Conservation (phyloP, 1,140 invertebrate species). For the Rhagoletis zephyria region DNA sequence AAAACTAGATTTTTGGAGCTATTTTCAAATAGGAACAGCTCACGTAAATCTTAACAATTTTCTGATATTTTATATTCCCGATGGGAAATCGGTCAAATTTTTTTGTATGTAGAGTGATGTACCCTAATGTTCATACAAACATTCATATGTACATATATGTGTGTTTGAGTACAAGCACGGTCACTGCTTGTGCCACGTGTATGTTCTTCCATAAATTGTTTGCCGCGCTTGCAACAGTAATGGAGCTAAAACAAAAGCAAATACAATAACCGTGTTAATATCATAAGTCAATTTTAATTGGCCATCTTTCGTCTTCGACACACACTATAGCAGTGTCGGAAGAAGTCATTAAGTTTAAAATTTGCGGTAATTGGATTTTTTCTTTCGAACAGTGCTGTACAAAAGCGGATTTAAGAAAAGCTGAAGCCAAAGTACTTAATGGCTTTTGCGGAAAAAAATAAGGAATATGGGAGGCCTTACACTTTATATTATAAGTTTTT, state of each 20-base stretch:
- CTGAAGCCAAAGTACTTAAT: neutral
- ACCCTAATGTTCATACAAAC: too few relatives aligned
- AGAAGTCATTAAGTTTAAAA: constrained; percentile 36
- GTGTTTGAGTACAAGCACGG: neutral
- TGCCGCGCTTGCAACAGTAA: neutral
- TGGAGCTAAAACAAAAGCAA: neutral
- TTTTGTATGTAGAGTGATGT: too few relatives aligned
- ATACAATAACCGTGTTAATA: neutral
- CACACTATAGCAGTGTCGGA: neutral
- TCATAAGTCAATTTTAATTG: constrained; percentile 44
- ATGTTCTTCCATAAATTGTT: neutral
- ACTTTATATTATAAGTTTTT: too few relatives aligned
- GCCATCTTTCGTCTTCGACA: constrained; percentile 42
- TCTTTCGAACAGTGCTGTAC: neutral
- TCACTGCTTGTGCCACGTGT: too few relatives aligned
- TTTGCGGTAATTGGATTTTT: constrained; percentile 46
- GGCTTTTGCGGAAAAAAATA: too few relatives aligned
- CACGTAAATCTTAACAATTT: neutral
- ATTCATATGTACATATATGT: neutral
- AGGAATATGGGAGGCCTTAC: too few relatives aligned
- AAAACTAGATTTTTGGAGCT: too few relatives aligned
- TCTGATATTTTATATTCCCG: too few relatives aligned
- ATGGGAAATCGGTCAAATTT: too few relatives aligned
- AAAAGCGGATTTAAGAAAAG: neutral
- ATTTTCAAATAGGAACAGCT: too few relatives aligned